Evolutionary conservation across 2,113 vertebrate species (phyloP).

Genomic region (Cnemophilus loriae): DNA sequence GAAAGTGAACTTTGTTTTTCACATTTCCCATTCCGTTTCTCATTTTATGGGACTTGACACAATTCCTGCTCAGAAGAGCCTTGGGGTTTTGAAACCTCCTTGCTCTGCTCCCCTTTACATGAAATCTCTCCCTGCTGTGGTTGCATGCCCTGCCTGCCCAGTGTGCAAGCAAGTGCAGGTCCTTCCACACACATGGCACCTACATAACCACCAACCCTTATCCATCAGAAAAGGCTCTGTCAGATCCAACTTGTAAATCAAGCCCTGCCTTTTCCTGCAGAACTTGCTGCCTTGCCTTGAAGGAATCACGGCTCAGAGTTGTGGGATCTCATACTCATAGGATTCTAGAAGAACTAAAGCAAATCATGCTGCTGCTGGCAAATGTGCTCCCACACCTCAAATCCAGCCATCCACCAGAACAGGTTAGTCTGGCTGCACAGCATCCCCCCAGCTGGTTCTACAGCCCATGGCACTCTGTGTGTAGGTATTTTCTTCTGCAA

Average conservation of each 20-base stretch:
- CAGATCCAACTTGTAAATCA: not conserved
- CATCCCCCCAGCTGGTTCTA: fast-evolving
- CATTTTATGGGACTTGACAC: not conserved
- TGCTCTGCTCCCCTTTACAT: not conserved
- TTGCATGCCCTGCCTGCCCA: not conserved
- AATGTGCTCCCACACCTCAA: not conserved
- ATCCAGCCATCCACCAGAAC: not conserved
- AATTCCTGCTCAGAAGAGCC: not conserved
- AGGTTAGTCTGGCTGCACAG: not conserved
- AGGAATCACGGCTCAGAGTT: not conserved
- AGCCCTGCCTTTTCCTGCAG: not conserved
- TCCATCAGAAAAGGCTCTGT: not conserved
- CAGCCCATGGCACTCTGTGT: not conserved
- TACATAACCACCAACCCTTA: not conserved
- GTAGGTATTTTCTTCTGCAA: not conserved
- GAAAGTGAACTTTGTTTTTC: too few species aligned
- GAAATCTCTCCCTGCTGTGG: not conserved
- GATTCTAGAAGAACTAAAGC: not conserved
- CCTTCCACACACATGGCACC: fast-evolving
- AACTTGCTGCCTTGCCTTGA: not conserved
- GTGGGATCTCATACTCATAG: fast-evolving
- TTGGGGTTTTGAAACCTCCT: not conserved
- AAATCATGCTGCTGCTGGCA: not conserved
- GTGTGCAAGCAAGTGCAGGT: not conserved
- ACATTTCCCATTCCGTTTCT: not conserved